Evolutionary conservation across 1,140 invertebrate species (phyloP).

Genomic region (Berghia stephanieae): DNA sequence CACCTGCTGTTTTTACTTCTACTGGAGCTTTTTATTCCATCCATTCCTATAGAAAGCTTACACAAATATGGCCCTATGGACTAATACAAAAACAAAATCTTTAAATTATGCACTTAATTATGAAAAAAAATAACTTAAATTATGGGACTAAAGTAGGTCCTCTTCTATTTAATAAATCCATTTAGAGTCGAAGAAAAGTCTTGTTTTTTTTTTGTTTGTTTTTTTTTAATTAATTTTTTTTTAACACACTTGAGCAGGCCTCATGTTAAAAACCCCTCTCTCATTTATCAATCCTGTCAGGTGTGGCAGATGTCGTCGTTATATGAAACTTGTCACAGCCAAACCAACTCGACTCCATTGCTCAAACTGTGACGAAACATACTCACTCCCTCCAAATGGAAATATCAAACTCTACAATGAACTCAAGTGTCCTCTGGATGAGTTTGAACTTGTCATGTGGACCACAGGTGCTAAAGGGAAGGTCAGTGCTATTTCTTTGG

Average conservation of each 20-base stretch:
- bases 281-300: constrained; percentile 66
- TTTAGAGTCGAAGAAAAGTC: too few species aligned
- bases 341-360: constrained; percentile 95
- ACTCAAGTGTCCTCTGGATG: constrained; percentile 96
- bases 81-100: too few species aligned
- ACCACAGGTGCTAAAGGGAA: constrained; percentile 90
- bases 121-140: too few species aligned
- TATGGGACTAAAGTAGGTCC: too few species aligned
- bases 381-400: constrained; percentile 86
- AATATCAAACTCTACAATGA: constrained; percentile 94
- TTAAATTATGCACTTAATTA: too few species aligned
- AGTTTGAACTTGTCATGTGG: constrained; percentile 95
- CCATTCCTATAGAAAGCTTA: too few species aligned
- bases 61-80: too few species aligned
- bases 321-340: constrained; percentile 96
- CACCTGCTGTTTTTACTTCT: too few species aligned
- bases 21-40: too few species aligned
- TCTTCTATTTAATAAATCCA: too few species aligned
- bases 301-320: constrained; percentile 96
- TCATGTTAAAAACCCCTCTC: background rate
- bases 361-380: constrained; percentile 93
- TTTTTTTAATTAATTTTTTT: background rate
- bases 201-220: too few species aligned
- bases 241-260: background rate
- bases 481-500: constrained; percentile 44